Conservation (phyloP, 2,113 vertebrate species). For the Neotoma lepida region DNA sequence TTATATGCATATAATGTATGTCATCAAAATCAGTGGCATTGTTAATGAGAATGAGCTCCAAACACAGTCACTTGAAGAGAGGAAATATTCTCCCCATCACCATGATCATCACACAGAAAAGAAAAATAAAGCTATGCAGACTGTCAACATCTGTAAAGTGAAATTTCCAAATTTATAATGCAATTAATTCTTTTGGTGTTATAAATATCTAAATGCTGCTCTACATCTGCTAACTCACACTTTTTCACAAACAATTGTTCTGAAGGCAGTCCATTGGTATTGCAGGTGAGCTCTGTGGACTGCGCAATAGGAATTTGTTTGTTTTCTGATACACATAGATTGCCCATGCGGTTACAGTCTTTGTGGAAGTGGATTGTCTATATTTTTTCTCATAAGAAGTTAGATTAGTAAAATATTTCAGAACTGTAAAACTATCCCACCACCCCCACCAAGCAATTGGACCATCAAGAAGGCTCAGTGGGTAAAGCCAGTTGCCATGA, state of each 20-base stretch:
- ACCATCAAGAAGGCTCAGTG: not conserved
- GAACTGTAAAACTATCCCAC: not conserved
- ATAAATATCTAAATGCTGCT: constrained; percentile 16
- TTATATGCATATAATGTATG: constrained; percentile 61
- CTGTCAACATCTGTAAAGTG: constrained; percentile 41
- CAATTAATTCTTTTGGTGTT: constrained; percentile 56
- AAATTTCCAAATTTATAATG: constrained; percentile 36
- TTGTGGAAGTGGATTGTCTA: constrained; percentile 55
- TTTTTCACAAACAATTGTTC: not conserved
- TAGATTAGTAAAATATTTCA: not conserved
- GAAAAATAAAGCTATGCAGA: constrained; percentile 47
- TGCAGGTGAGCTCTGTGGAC: not conserved
- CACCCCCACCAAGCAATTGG: not conserved
- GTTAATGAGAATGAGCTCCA: constrained; percentile 66
- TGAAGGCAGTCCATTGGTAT: not conserved
- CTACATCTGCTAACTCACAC: constrained; percentile 21
- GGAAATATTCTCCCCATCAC: constrained; percentile 26
- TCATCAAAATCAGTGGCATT: constrained; percentile 70
- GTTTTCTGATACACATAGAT: not conserved
- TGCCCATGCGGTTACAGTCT: not conserved
- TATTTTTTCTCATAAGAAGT: not conserved
- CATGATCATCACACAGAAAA: constrained; percentile 28
- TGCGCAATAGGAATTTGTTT: not conserved
- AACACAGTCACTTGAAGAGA: constrained; percentile 55
- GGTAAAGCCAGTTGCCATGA: not conserved